phyloP scores from a whole-genome alignment of 2,113 vertebrate species.

The Vanacampus margaritifer region DNA sequence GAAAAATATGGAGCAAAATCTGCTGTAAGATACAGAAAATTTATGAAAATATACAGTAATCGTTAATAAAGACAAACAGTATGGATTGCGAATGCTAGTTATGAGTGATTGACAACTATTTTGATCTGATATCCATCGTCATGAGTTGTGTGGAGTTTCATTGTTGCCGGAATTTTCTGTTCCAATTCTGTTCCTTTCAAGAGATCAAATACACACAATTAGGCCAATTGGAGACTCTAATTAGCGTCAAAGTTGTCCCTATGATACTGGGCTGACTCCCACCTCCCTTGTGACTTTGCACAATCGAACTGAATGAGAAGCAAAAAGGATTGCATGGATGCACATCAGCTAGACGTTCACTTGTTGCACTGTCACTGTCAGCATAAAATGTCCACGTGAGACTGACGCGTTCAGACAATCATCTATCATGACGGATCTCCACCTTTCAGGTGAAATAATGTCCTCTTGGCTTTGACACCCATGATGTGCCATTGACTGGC shows the following conservation, averaged over 20 bases:
- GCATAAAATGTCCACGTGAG: constrained; percentile 33
- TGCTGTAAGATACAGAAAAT: too few relatives aligned
- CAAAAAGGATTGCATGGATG: neutral
- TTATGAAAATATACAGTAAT: too few relatives aligned
- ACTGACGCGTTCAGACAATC: constrained; percentile 41
- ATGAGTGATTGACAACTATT: too few relatives aligned
- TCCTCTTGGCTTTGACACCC: constrained; percentile 8
- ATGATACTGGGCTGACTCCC: neutral
- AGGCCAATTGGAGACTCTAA: neutral
- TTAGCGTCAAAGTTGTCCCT: neutral
- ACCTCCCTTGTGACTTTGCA: neutral
- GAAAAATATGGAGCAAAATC: too few relatives aligned
- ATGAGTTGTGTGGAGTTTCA: too few relatives aligned
- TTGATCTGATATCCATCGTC: neutral
- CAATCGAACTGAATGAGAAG: neutral
- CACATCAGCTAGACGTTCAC: neutral
- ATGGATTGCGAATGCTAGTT: too few relatives aligned
- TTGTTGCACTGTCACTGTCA: constrained; percentile 47
- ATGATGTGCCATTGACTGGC: constrained; percentile 30
- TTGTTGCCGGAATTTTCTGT: neutral
- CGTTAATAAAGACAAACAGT: too few relatives aligned
- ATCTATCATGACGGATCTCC: constrained; percentile 17
- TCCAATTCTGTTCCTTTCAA: neutral
- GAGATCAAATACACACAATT: neutral
- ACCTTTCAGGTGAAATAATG: constrained; percentile 20